A percentile compares a stretch with the other conserved stretches of the same genome.
Evolutionary conservation across 2,888 invertebrate species (phyloP).

Genomic region (Leptinotarsa juncta): DNA sequence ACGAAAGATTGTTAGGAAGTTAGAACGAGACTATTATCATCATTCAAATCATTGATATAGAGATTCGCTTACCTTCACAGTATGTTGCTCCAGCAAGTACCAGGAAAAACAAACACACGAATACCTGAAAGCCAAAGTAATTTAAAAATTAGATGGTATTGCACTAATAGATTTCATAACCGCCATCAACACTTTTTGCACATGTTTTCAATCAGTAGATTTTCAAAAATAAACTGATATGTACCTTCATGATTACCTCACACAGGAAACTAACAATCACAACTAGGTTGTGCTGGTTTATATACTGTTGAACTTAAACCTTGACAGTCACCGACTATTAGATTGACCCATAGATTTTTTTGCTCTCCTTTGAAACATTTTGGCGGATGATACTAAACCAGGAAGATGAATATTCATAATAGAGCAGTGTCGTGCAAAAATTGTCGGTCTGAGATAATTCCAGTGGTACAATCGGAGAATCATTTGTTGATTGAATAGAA

Average conservation of each 20-base stretch:
- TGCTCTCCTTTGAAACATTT: background rate
- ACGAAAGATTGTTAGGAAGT: no score
- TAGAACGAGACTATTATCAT: no score
- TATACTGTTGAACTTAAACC: background rate
- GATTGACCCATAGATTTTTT: background rate
- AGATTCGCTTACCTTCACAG: background rate
- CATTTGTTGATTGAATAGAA: no score
- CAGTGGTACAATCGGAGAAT: no score
- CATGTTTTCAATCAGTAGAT: no score
- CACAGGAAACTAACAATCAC: background rate
- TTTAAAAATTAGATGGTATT: no score
- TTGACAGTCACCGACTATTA: background rate
- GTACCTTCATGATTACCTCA: conserved; percentile 1
- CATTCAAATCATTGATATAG: background rate
- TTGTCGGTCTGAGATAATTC: no score
- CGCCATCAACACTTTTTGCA: no score
- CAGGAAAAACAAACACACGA: background rate
- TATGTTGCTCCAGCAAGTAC: background rate
- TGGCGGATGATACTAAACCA: background rate
- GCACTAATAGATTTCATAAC: no score
- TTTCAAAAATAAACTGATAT: background rate
- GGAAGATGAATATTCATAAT: conserved; percentile 4
- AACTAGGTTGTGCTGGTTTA: background rate
- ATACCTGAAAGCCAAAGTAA: background rate
- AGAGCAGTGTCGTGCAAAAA: background rate